Evolutionary conservation across 1,140 invertebrate species (phyloP).

Genomic region (Drosophila subpulchrella): DNA sequence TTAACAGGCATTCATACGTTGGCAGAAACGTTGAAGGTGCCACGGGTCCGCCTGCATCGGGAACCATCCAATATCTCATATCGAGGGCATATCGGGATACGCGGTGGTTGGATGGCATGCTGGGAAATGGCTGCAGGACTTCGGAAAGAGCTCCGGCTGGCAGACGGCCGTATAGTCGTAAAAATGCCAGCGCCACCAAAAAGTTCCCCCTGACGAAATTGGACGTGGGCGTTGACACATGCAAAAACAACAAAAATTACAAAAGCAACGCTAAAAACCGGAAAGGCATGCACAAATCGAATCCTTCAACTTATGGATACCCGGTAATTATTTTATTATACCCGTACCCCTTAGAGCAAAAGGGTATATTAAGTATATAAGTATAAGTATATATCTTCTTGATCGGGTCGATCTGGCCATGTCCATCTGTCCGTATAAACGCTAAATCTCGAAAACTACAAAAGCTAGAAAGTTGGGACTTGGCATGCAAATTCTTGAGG

Average conservation of each 20-base stretch:
- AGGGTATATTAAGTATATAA: no score
- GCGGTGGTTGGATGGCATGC: not conserved
- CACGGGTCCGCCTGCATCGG: slow-evolving; percentile 14
- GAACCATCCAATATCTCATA: slow-evolving; percentile 16
- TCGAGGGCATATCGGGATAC: slow-evolving; percentile 6
- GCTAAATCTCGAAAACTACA: no score
- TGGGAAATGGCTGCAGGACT: slow-evolving; percentile 19
- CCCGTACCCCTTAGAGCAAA: not conserved
- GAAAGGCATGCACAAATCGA: not conserved
- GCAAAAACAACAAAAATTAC: slow-evolving; percentile 6
- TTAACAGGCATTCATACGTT: slow-evolving; percentile 72
- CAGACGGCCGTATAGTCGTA: slow-evolving; percentile 15
- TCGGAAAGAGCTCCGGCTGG: slow-evolving; percentile 21
- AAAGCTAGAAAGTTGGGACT: no score
- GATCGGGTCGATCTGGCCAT: no score
- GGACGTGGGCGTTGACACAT: slow-evolving; percentile 29
- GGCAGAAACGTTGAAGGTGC: slow-evolving; percentile 52
- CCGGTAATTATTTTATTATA: not conserved
- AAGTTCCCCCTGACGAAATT: slow-evolving; percentile 9
- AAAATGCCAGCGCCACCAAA: slow-evolving; percentile 22
- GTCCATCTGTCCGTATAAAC: no score
- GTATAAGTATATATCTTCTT: no score
- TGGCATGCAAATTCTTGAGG: no score
- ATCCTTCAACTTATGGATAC: not conserved
- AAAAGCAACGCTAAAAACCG: not conserved